Base-by-base conservation (phyloP, 2,888 invertebrate genomes). In the Phorcus lineatus region DNA sequence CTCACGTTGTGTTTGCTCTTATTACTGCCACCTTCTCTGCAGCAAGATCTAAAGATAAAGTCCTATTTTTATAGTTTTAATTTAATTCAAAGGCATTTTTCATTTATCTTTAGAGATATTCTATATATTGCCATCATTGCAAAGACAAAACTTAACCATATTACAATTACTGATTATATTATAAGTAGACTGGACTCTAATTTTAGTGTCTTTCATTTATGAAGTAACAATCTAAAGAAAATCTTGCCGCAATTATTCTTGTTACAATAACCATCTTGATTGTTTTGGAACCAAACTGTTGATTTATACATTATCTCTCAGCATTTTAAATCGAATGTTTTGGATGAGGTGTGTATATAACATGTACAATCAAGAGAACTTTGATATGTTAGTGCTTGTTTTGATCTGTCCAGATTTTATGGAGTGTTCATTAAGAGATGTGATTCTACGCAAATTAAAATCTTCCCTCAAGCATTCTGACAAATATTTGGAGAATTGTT, bases 1-100 rank as follows among this genome's bases (percentile, higher is more conserved):
- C 97, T 17, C 95, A 95, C 31, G 95, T 95, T 87, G 98, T 98
- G 0, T 98, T 97, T 93, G 95, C 91, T 47, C 81, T 84, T 7
- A 90, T 90, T 47, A 82, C 81, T 74, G 83, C 83, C 11, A 84
- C 86, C 22, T 90, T 90, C 75, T 79, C 77, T 13, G 76, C 55
- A 4, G 77, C 81, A 1, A 77, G 57, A 2, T 52, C 81, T 4
- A 82, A 82, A 36, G 82, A 82, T 53, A 75, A 57, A 54, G 81
- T 81, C 22, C 57, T 81, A 55, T 80, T 81, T 31, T 53, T 80
- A 74, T 78, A 76, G 53, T 52, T 40, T 55, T 80, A 16, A 13
- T 47, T 57, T 7, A n/a, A 22, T 24, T n/a, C n/a, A 57, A 57
- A 57, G 22, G 19, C 24, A 24, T 11, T 11, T 36, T 70, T 17